These are phyloP conservation scores for Junonia oenone DNA, from an alignment of 2,888 invertebrate species.

Conservation along the genomic window DNA sequence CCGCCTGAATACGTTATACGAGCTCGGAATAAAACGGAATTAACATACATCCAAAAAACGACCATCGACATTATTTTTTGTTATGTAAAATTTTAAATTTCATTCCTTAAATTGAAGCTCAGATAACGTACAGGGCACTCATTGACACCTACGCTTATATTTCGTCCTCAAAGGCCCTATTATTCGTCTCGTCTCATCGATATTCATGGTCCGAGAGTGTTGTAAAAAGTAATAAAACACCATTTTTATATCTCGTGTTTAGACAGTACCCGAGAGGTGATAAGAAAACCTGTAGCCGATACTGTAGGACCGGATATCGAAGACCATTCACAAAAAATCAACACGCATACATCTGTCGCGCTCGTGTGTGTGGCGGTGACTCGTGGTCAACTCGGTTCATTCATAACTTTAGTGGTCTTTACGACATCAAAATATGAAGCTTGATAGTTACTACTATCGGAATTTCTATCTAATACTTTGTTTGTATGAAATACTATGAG, in stretches of 20 bases:
- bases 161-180: slow-evolving; percentile 49
- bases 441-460: slow-evolving; percentile 14
- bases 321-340: slow-evolving; percentile 75
- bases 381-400: slow-evolving; percentile 60
- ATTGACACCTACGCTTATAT: slow-evolving; percentile 70
- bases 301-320: slow-evolving; percentile 72
- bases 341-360: slow-evolving; percentile 40
- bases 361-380: slow-evolving; percentile 36
- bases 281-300: slow-evolving; percentile 73
- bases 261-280: slow-evolving; percentile 74
- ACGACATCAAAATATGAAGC: slow-evolving; percentile 23
- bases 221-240: slow-evolving; percentile 75
- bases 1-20: slow-evolving; percentile 55
- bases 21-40: slow-evolving; percentile 54
- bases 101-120: slow-evolving; percentile 57
- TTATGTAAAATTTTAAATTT: slow-evolving; percentile 57
- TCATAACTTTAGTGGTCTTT: slow-evolving; percentile 66
- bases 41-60: slow-evolving; percentile 59
- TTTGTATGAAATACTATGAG: background rate
- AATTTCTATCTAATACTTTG: background rate
- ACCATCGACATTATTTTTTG: slow-evolving; percentile 48
- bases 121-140: slow-evolving; percentile 44
- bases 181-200: slow-evolving; percentile 64
- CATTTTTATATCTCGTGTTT: slow-evolving; percentile 76
- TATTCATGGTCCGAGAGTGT: slow-evolving; percentile 61